Base-by-base conservation (phyloP, 2,113 vertebrate genomes). In the Hepsetus odoe region DNA sequence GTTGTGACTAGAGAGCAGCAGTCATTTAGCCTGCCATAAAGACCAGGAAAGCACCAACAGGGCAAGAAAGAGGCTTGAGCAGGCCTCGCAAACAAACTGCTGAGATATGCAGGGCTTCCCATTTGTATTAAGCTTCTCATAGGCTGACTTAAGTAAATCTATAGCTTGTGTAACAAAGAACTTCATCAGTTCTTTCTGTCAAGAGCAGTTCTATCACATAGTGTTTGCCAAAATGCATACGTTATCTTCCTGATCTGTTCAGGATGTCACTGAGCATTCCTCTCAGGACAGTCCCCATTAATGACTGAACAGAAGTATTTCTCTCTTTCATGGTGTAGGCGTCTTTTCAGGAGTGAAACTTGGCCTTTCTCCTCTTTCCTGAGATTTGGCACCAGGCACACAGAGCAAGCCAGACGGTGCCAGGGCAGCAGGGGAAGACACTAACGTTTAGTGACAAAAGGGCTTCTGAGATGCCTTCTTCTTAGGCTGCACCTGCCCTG, bases 401-500 rank as follows among this genome's bases (percentile, higher is more conserved):
- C 40, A 24, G 72, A 49, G 16, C 79, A 66, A 73, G 83, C 72
- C 76, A 73, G 76, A 49, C 53, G 38, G 56, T 16, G 49, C 58
- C 35, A 56, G 59, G 55, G 74, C 61, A 32, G 80, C 72, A 77
- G 53, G 49, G 78, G 49, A 76, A 76, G 73, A 44, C 24, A 30
- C 55, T 80, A 82, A 65, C 55, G n/a, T 80, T 74, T 74, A 64
- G 71, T 53, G 61, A 82, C 76, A 79, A 77, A 80, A 76, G 59
- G 35, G 70, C 73, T 72, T 83, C 75, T 68, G 74, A 85, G 80
- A 85, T 58, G 51, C 76, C 74, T 67, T 77, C 74, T 74, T 42
- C 64, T 66, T 65, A 58, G 53, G 49, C 74, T 82, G 84, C 86
- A 87, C 84, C 86, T 87, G 85, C 76, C 77, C 66, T 68, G 73